Base-by-base conservation (phyloP, 2,888 invertebrate species). In the Scaptomyza flava region DNA sequence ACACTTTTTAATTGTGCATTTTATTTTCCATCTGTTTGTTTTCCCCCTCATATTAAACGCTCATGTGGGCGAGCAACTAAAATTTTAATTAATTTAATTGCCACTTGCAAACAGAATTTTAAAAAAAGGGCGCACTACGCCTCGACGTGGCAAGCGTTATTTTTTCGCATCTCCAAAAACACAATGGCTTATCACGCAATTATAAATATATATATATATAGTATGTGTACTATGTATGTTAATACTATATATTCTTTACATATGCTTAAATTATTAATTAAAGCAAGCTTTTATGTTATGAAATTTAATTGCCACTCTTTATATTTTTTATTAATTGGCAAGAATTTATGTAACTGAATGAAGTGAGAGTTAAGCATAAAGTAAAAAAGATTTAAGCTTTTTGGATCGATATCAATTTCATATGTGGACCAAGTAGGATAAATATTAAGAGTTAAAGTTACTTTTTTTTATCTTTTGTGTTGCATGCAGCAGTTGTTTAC, bases 81-180 rank as follows among this genome's bases (percentile, higher is more conserved):
- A 79, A 84, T 82, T 86, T 72, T 82, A 87, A 87, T 87, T 88
- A 76, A 82, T 79, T 87, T 82, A 87, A 84, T 88, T 87, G 89
- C 82, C 80, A 71, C 73, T 72, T 68, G 66, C 65, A 46, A 51
- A 64, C 64, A 70, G 64, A 61, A 52, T 48, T 33, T 33, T 23
- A 54, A 33, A 27, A 41, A 41, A 60, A 48, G 45, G 59, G 41
- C 45, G 60, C 12, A 30, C n/a, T 14, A 41, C 4, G 47, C n/a
- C 43, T 11, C 46, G 72, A 46, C 58, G 52, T 59, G 57, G 57
- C 58, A 31, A 46, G 56, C 53, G 61, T 56, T 36, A 59, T 64
- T 70, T 59, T 48, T 43, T 42, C 17, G 42, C 61, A 58, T 58
- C 58, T 67, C 53, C 41, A 66, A 53, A 58, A 64, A 58, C 62